A percentile compares a stretch with the other conserved stretches of the same genome.
Evolutionary conservation across 2,888 invertebrate genomes (phyloP).

Genomic region (Caenorhabditis sp.): DNA sequence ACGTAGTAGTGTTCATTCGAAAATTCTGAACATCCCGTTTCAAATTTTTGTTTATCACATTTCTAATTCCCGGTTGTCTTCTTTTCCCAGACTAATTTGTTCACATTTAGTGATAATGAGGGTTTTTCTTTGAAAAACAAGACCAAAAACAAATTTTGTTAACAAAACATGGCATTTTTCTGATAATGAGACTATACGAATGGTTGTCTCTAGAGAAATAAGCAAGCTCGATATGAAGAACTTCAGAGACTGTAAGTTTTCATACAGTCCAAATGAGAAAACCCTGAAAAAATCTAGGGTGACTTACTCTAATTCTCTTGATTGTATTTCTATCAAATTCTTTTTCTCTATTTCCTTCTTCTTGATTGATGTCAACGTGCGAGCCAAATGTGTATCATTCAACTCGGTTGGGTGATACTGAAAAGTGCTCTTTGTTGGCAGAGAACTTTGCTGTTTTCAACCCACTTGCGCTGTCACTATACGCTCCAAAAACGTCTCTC

Average conservation of each 20-base stretch:
- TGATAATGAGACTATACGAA: too few relatives aligned
- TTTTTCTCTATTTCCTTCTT: slow-evolving; percentile 64
- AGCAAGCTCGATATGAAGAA: too few relatives aligned
- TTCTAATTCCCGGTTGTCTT: background rate
- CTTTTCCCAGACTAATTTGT: background rate
- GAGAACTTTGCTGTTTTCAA: background rate
- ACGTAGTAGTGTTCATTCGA: background rate
- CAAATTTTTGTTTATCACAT: background rate
- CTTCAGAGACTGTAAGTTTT: too few relatives aligned
- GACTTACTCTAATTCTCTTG: slow-evolving; percentile 63
- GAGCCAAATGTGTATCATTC: slow-evolving; percentile 70
- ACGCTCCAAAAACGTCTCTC: slow-evolving; percentile 68
- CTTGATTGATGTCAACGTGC: slow-evolving; percentile 65
- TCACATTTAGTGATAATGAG: background rate
- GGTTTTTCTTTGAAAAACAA: background rate
- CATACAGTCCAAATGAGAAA: background rate
- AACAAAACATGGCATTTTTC: too few relatives aligned
- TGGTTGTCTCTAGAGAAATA: background rate
- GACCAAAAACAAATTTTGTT: too few relatives aligned
- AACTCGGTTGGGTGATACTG: slow-evolving; percentile 72
- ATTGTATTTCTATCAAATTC: slow-evolving; percentile 64
- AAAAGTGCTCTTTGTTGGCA: slow-evolving; percentile 9
- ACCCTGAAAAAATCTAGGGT: background rate
- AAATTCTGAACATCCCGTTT: background rate
- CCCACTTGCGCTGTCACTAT: slow-evolving; percentile 66